These are phyloP conservation scores for Thalassarche chlororhynchos DNA, from an alignment of 2,113 vertebrate species.

Conservation along the genomic window DNA sequence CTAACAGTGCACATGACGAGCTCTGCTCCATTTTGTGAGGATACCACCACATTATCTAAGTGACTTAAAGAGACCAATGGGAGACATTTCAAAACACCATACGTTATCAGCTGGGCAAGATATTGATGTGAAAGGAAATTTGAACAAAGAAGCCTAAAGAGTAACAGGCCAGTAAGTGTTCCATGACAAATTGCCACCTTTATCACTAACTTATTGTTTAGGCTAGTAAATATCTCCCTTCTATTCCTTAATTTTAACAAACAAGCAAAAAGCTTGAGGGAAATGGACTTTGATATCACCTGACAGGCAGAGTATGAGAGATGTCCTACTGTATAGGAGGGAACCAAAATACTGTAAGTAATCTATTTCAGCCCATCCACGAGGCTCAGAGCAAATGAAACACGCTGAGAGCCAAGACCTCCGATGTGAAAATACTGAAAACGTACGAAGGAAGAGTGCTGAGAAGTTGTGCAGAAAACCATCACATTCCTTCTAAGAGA, in stretches of 20 bases:
- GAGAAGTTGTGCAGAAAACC: background rate
- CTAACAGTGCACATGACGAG: accelerated
- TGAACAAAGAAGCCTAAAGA: background rate
- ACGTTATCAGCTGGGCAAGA: background rate
- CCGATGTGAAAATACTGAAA: background rate
- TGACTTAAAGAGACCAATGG: background rate
- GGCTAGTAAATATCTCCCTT: background rate
- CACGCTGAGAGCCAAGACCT: background rate
- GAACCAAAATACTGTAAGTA: background rate
- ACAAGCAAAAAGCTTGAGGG: background rate
- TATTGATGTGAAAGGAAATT: background rate
- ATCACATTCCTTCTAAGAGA: background rate
- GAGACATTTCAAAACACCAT: background rate
- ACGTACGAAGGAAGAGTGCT: background rate
- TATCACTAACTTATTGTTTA: background rate
- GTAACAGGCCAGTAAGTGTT: background rate
- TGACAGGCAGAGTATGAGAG: background rate
- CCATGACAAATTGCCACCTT: background rate
- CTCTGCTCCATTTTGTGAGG: background rate
- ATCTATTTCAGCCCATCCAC: background rate
- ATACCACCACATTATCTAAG: background rate
- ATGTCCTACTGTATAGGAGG: background rate
- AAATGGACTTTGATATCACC: background rate
- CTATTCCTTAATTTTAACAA: background rate
- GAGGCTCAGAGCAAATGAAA: background rate